Conservation (phyloP, 1,140 invertebrate species). For the Nasonia vitripennis region DNA sequence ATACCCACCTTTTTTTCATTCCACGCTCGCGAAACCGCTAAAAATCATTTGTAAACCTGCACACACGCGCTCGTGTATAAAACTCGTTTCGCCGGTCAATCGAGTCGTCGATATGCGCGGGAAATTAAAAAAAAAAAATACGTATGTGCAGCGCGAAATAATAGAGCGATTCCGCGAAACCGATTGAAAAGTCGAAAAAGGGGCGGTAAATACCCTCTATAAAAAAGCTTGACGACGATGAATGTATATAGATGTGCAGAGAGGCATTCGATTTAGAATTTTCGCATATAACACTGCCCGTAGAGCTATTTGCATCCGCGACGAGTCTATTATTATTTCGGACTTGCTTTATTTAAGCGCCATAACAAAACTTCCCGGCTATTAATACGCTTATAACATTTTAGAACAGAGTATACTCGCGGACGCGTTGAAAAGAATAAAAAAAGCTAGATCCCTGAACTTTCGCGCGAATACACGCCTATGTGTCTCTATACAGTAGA, state of each 20-base stretch:
- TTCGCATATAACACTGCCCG: background rate
- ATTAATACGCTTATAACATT: slow-evolving; percentile 28
- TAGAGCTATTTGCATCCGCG: slow-evolving; percentile 35
- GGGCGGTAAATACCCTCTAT: background rate
- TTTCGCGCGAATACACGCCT: too few relatives aligned
- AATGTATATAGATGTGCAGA: background rate
- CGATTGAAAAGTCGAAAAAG: background rate
- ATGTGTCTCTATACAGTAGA: background rate
- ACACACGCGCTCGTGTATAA: background rate
- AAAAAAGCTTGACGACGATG: too few relatives aligned
- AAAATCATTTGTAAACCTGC: background rate
- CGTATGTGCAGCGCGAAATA: background rate
- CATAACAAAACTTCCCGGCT: slow-evolving; percentile 30
- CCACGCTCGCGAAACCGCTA: background rate
- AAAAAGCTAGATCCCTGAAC: background rate
- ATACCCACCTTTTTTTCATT: slow-evolving; percentile 1
- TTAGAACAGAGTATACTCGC: background rate
- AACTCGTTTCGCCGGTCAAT: background rate
- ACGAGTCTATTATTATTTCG: slow-evolving; percentile 43
- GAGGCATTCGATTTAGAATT: slow-evolving; percentile 1
- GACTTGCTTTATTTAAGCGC: slow-evolving; percentile 35
- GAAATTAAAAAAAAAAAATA: background rate
- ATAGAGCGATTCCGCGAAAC: background rate
- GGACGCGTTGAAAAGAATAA: background rate
- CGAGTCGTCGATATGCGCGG: background rate